These are phyloP conservation scores for Lophura nycthemera DNA, from an alignment of 2,113 vertebrate species.

Conservation along the genomic window DNA sequence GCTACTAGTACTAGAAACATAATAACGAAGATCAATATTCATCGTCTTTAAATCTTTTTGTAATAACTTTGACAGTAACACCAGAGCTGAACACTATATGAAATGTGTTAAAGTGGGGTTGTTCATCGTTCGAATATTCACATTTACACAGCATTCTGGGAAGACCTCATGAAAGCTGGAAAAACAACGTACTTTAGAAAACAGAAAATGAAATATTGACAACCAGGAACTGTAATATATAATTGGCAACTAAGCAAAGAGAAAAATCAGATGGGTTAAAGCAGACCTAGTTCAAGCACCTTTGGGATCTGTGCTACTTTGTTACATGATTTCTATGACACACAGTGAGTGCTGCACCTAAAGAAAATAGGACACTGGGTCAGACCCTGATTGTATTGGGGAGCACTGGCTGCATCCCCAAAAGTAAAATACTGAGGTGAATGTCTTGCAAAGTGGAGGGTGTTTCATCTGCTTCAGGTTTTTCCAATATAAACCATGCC, in stretches of 20 bases:
- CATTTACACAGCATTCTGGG: neutral
- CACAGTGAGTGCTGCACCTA: neutral
- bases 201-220: neutral
- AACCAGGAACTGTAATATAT: neutral
- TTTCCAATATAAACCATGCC: neutral
- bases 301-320: neutral
- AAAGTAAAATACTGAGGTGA: neutral
- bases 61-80: neutral
- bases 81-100: neutral
- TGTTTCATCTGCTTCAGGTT: neutral
- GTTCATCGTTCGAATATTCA: neutral
- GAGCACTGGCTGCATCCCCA: neutral
- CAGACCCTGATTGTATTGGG: neutral
- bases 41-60: neutral
- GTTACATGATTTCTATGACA: neutral
- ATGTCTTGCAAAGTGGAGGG: no score
- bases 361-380: neutral
- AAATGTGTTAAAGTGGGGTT: neutral
- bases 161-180: neutral
- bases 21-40: neutral
- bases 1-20: neutral
- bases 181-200: neutral
- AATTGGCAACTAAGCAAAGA: neutral
- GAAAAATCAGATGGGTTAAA: neutral
- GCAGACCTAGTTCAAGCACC: neutral